These are phyloP conservation scores for Linepithema humile DNA, from an alignment of 1,140 invertebrate genomes.

Conservation along the genomic window DNA sequence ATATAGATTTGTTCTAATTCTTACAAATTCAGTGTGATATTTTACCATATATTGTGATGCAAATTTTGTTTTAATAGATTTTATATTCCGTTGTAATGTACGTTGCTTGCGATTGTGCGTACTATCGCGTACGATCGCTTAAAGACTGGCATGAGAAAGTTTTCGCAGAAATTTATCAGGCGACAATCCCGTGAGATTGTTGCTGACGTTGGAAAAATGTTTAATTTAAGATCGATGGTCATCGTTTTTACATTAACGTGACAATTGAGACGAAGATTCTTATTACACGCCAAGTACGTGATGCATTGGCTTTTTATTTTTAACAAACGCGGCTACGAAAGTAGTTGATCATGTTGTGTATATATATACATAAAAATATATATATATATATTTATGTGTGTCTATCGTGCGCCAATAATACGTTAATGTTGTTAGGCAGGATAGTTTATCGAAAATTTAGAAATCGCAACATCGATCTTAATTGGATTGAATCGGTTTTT, in stretches of 20 bases:
- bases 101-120: constrained; percentile 38
- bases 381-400: background rate
- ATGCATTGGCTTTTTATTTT: constrained; percentile 2
- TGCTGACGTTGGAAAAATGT: constrained; percentile 7
- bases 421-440: constrained; percentile 26
- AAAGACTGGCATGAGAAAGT: background rate
- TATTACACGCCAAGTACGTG: constrained; percentile 7
- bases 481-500: constrained; percentile 5
- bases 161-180: background rate
- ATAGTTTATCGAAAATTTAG: constrained; percentile 31
- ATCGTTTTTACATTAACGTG: background rate
- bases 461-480: background rate
- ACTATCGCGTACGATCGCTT: constrained; percentile 1
- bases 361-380: background rate
- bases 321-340: background rate
- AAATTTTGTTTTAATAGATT: constrained; percentile 42
- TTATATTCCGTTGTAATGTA: constrained; percentile 35
- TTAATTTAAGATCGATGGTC: background rate
- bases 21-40: constrained; percentile 33
- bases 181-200: background rate
- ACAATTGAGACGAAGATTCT: constrained; percentile 3
- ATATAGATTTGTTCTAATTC: constrained; percentile 36
- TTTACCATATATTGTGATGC: constrained; percentile 26
- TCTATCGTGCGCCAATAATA: constrained; percentile 16
- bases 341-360: constrained; percentile 36